A percentile compares a stretch with the other conserved stretches of the same genome.
Conservation (phyloP, 2,888 invertebrate species). For the Athalia cordata region DNA sequence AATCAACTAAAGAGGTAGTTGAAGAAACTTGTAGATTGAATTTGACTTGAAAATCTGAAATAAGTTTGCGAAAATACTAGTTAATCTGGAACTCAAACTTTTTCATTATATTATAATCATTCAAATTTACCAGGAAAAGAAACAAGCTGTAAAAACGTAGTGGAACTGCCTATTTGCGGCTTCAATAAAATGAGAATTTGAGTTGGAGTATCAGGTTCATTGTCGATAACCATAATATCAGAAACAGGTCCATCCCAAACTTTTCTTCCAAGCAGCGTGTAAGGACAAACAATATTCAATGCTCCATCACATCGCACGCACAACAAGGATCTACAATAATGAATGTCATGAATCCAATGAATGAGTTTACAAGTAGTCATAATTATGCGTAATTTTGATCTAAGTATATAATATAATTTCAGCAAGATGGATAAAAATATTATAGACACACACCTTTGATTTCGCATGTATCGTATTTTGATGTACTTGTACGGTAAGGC, state of each 20-base stretch:
- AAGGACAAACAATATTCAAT: constrained; percentile 60
- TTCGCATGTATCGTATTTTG: constrained; percentile 60
- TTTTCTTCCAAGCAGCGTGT: constrained; percentile 61
- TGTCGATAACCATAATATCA: constrained; percentile 62
- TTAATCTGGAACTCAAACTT: not conserved
- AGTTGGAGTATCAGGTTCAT: constrained; percentile 53
- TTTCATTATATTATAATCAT: not conserved
- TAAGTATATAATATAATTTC: not conserved
- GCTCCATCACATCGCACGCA: constrained; percentile 60
- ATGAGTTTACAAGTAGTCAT: not conserved
- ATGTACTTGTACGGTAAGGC: constrained; percentile 54
- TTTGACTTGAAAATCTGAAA: constrained; percentile 63
- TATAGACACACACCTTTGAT: constrained; percentile 54
- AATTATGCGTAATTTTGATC: not conserved
- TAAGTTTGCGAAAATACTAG: constrained; percentile 36
- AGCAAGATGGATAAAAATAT: not conserved
- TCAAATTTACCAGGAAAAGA: constrained; percentile 63
- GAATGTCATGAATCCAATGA: too few species aligned
- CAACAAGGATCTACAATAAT: constrained; percentile 58
- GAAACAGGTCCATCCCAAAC: constrained; percentile 55
- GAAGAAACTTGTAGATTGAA: constrained; percentile 64
- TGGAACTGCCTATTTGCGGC: constrained; percentile 46
- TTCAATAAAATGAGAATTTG: constrained; percentile 60
- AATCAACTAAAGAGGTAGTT: constrained; percentile 63
- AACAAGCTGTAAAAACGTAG: constrained; percentile 55